phyloP scores from a whole-genome alignment of 2,888 invertebrate species.

The Malacosoma neustria region DNA sequence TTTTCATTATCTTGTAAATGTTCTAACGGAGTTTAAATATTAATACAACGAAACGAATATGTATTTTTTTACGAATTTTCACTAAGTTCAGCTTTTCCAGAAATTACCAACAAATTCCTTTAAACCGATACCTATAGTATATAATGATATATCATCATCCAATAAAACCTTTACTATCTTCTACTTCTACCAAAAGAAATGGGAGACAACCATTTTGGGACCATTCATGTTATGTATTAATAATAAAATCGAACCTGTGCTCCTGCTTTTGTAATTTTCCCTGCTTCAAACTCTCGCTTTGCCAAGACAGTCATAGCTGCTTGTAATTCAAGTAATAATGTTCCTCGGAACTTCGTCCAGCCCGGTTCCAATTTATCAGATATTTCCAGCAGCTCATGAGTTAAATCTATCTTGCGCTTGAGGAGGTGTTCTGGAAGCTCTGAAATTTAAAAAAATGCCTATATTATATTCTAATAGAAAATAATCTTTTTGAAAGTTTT shows the following conservation, averaged over 20 bases:
- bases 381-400: conserved; percentile 78
- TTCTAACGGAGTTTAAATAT: too few species aligned
- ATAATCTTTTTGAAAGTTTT: neutral
- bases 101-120: too few species aligned
- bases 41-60: too few species aligned
- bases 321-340: conserved; percentile 78
- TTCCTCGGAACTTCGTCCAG: conserved; percentile 77
- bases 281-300: conserved; percentile 66
- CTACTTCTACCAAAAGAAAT: too few species aligned
- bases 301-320: conserved; percentile 76
- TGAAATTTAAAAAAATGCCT: conserved; percentile 23
- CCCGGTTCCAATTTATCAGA: conserved; percentile 80
- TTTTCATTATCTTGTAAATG: too few species aligned
- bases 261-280: conserved; percentile 64
- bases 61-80: too few species aligned
- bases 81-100: too few species aligned
- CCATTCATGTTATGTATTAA: too few species aligned
- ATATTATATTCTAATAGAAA: neutral
- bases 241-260: too few species aligned
- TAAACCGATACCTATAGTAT: too few species aligned
- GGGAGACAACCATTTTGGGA: conserved; percentile 3
- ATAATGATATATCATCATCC: too few species aligned
- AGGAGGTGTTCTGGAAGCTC: conserved; percentile 74
- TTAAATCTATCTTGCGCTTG: conserved; percentile 77
- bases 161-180: too few species aligned